phyloP scores from a whole-genome alignment of 2,113 vertebrate genomes.

The Gymnobelideus leadbeateri region DNA sequence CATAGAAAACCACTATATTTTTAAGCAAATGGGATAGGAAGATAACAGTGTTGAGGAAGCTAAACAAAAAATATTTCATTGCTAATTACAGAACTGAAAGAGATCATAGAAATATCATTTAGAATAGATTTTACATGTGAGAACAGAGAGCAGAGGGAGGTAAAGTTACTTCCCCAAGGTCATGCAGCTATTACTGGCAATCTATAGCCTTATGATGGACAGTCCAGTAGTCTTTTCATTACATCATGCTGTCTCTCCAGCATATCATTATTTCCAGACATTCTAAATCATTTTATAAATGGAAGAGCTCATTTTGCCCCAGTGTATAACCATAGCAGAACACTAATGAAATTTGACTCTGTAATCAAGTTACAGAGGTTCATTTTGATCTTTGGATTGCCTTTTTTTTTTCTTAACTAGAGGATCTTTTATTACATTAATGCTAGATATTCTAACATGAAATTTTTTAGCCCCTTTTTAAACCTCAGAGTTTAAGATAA shows the following conservation, averaged over 20 bases:
- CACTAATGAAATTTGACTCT: conserved; percentile 22
- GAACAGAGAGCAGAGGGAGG: conserved; percentile 33
- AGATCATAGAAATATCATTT: neutral
- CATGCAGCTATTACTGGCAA: conserved; percentile 5
- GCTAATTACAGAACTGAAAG: neutral
- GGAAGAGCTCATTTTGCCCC: conserved; percentile 35
- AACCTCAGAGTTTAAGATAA: neutral
- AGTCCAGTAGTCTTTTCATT: neutral
- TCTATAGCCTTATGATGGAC: conserved; percentile 28
- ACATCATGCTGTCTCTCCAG: conserved; percentile 23
- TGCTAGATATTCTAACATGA: conserved; percentile 10
- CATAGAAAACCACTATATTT: neutral
- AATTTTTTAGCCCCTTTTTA: conserved; percentile 43
- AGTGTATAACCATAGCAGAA: conserved; percentile 51
- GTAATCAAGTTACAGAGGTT: neutral
- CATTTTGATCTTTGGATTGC: neutral
- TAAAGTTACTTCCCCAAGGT: neutral
- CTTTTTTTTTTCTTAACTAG: neutral
- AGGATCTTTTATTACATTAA: conserved; percentile 10
- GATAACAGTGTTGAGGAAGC: neutral
- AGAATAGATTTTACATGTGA: conserved; percentile 45
- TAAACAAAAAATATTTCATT: neutral
- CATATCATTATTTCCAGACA: conserved; percentile 44
- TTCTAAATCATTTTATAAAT: conserved; percentile 72
- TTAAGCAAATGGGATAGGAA: neutral